Evolutionary conservation across 1,140 invertebrate genomes (phyloP).

Genomic region (Pseudomyrmex pallidus): DNA sequence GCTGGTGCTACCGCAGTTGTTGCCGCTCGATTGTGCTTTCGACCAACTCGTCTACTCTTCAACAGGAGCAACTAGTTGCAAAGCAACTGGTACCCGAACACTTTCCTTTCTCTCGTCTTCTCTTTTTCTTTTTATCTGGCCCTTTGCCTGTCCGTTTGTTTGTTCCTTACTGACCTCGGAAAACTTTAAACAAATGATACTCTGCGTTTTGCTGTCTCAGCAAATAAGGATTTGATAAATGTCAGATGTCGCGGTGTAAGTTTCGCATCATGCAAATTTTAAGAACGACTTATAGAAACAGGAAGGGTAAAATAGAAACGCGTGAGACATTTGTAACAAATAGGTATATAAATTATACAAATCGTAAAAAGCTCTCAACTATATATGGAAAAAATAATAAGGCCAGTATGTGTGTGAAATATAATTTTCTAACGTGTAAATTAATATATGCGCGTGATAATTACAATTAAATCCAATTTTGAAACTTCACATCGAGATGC

Average conservation of each 20-base stretch:
- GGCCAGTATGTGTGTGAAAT: no score
- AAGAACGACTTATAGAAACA: no score
- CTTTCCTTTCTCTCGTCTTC: background rate
- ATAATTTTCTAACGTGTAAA: no score
- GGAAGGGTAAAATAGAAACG: no score
- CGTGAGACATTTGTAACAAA: no score
- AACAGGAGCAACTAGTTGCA: slow-evolving; percentile 77
- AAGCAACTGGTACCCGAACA: slow-evolving; percentile 75
- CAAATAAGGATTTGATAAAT: background rate
- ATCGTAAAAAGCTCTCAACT: no score
- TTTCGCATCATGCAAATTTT: no score
- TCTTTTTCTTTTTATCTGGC: background rate
- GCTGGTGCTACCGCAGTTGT: background rate
- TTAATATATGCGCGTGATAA: no score
- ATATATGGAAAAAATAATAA: no score
- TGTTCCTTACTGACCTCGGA: background rate
- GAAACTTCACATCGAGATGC: no score
- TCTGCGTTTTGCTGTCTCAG: background rate
- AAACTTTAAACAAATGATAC: background rate
- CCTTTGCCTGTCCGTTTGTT: background rate
- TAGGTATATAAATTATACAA: no score
- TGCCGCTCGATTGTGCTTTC: background rate
- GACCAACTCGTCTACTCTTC: slow-evolving; percentile 3
- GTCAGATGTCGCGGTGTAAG: background rate
- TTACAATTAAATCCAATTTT: no score